Conservation (phyloP, 2,888 invertebrate species). For the Pollenia griseotomentosa region DNA sequence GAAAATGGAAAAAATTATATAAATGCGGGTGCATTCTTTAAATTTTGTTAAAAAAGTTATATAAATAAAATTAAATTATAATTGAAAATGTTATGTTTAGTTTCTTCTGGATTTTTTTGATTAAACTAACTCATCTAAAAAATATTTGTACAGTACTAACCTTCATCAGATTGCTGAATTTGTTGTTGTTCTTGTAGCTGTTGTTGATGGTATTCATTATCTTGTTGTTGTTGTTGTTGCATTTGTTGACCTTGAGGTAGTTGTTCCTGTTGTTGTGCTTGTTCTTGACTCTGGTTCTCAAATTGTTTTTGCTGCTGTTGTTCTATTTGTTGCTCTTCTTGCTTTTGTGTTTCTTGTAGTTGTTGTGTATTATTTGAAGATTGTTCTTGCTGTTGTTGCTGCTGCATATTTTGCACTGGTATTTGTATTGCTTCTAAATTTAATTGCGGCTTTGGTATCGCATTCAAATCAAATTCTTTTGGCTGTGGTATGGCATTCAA, state of each 20-base stretch:
- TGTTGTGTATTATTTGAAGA: slow-evolving; percentile 34
- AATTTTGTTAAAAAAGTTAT: not conserved
- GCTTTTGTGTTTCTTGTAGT: slow-evolving; percentile 61
- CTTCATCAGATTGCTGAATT: slow-evolving; percentile 59
- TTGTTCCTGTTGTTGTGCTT: slow-evolving; percentile 48
- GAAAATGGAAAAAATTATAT: not conserved
- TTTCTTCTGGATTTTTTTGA: slow-evolving; percentile 36
- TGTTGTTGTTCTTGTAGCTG: slow-evolving; percentile 47
- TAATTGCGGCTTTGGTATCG: slow-evolving; percentile 86
- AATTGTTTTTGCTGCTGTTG: slow-evolving; percentile 47
- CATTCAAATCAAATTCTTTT: slow-evolving; percentile 86
- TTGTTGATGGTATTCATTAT: slow-evolving; percentile 49
- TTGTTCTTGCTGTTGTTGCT: slow-evolving; percentile 44
- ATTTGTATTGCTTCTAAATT: slow-evolving; percentile 87
- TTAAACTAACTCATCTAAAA: slow-evolving; percentile 12
- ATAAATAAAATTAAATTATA: not conserved
- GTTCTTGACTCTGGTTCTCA: slow-evolving; percentile 23
- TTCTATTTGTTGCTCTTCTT: slow-evolving; percentile 36
- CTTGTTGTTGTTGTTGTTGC: slow-evolving; percentile 25
- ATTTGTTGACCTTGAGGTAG: slow-evolving; percentile 38
- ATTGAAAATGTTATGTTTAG: slow-evolving; percentile 31
- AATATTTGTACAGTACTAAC: slow-evolving; percentile 49
- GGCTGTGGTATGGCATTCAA: slow-evolving; percentile 87
- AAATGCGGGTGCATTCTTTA: slow-evolving; percentile 37
- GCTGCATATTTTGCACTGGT: slow-evolving; percentile 79